A percentile compares a stretch with the other conserved stretches of the same genome.
These are phyloP conservation scores for Cylindroiulus punctatus DNA, from an alignment of 2,888 invertebrate genomes.

Conservation along the genomic window DNA sequence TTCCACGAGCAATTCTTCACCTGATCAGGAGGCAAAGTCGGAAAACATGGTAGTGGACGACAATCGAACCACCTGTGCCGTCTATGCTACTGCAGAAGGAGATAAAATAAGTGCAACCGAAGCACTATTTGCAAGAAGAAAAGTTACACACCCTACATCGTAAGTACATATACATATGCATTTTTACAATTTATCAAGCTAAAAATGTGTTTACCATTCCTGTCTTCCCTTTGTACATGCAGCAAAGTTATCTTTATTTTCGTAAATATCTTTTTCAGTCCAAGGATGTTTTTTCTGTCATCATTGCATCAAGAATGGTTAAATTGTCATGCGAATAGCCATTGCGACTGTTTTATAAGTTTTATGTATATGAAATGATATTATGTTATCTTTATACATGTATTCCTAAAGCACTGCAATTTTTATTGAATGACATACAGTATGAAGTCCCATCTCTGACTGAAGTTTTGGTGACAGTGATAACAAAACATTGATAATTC, in stretches of 20 bases:
- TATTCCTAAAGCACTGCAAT: too few species aligned
- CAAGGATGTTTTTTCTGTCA: too few species aligned
- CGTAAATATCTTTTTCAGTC: too few species aligned
- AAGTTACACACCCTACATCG: slow-evolving; percentile 43
- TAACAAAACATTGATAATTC: not conserved
- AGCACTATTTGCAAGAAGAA: slow-evolving; percentile 20
- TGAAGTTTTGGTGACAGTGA: not conserved
- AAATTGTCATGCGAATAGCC: too few species aligned
- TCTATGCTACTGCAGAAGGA: not conserved
- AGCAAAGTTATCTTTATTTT: too few species aligned
- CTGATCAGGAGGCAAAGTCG: not conserved
- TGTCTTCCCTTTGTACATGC: not conserved
- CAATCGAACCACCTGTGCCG: not conserved
- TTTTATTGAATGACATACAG: too few species aligned
- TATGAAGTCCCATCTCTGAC: too few species aligned
- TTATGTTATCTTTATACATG: too few species aligned
- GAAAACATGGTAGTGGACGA: not conserved
- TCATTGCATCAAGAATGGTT: too few species aligned
- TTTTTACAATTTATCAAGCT: too few species aligned
- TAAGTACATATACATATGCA: not conserved
- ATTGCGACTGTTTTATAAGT: too few species aligned
- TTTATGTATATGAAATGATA: too few species aligned
- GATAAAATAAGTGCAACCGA: not conserved
- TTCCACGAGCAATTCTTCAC: not conserved
- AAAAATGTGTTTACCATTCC: not conserved